Percentiles rank a stretch among this genome's conserved stretches.
Evolutionary conservation across 2,113 vertebrate species (phyloP).

Genomic region (Hypocryptadius cinnamomeus): DNA sequence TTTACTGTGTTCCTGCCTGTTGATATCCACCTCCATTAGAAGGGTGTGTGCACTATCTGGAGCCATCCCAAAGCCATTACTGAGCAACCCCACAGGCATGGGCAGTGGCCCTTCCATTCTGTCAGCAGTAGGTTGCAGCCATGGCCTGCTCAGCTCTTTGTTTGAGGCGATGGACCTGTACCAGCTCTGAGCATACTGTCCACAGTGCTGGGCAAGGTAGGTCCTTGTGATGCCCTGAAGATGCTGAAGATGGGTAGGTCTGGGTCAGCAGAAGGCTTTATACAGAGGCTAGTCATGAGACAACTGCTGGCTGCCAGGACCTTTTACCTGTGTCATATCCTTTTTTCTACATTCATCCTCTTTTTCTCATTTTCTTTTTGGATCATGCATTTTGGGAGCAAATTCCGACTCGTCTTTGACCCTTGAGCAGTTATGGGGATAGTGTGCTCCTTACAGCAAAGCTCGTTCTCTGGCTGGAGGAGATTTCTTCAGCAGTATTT

Average conservation of each 20-base stretch:
- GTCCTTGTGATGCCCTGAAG: neutral
- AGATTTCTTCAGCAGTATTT: neutral
- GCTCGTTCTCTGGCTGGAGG: accelerated
- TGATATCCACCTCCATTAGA: accelerated
- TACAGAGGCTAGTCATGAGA: neutral
- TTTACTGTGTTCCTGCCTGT: accelerated
- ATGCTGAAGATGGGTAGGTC: neutral
- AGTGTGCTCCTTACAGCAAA: accelerated
- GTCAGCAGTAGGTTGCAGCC: neutral
- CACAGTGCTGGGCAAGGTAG: no score
- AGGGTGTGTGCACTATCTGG: accelerated
- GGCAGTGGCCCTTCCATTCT: accelerated
- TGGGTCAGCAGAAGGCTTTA: neutral
- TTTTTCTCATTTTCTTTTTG: neutral
- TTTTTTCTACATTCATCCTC: neutral
- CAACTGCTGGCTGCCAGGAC: neutral
- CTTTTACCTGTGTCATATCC: neutral
- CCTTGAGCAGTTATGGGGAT: neutral
- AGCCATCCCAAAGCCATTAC: neutral
- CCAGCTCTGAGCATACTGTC: no score
- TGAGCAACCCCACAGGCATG: accelerated
- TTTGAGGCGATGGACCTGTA: accelerated
- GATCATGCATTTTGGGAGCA: neutral
- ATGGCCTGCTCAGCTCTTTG: accelerated
- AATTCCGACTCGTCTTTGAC: accelerated